Evolutionary conservation across 1,140 invertebrate species (phyloP), one percentile per base, ranked within the genome.

Genomic region (Zaprionus camerounensis): DNA sequence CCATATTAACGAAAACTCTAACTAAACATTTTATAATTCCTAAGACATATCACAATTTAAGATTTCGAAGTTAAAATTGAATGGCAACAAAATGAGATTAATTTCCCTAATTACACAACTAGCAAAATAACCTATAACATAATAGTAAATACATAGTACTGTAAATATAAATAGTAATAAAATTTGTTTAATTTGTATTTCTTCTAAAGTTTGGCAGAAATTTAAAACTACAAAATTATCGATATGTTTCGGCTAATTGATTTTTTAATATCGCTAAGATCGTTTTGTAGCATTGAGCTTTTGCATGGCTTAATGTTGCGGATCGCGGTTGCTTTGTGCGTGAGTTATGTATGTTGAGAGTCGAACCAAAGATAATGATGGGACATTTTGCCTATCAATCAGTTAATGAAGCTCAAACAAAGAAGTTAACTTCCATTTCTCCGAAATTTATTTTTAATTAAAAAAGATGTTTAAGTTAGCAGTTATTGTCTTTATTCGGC

Each of bases 1-100:
- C 66, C 70, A 5, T 67, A 67, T 20, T 87, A 15, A 74, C n/a
- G 7, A 46, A 2, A 20, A 0, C 36, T 15, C 13, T 38, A 38
- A 5, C 13, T 38, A 5, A 38, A 15, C 13, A 15, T 38, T 13
- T 13, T 5, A 15, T 15, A 41, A 41, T 6, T n/a, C 5, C 15
- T 41, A 6, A 41, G 5, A 41, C 13, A 9, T 41, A 6, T 41
- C 5, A 13, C 38, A 41, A n/a, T n/a, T 41, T 13, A 5, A 41
- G 5, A 41, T 6, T 12, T 13, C 9, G 9, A 36, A 36, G 9
- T 36, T 36, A 36, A 36, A 34, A 7, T 34, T 34, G 11, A 3
- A 36, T 11, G 26, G 7, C 34, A 11, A 12, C 34, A 11, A 3
- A 36, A 36, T 36, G 0, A 7, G 6, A 28, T 28, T 28, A 28